These are phyloP conservation scores for Troides aeacus DNA, from an alignment of 2,888 invertebrate species.

Conservation along the genomic window DNA sequence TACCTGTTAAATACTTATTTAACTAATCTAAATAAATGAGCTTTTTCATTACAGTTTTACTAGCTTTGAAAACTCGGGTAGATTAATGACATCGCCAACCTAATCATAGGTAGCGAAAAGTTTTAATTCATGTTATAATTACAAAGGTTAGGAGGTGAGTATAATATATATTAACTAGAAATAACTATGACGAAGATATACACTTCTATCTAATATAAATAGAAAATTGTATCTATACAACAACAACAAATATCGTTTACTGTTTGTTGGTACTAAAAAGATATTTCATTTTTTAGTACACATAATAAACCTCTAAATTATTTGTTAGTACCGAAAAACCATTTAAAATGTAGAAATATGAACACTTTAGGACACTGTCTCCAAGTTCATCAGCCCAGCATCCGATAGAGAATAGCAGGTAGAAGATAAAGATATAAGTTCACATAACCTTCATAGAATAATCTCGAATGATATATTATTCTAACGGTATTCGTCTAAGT, in stretches of 20 bases:
- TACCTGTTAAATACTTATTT: too few relatives aligned
- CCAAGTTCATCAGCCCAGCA: too few relatives aligned
- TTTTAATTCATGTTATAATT: too few relatives aligned
- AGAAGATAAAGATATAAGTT: neutral
- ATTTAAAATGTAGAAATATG: neutral
- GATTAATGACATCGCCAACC: too few relatives aligned
- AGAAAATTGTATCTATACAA: neutral
- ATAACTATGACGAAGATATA: too few relatives aligned
- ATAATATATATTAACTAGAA: too few relatives aligned
- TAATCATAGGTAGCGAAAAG: too few relatives aligned
- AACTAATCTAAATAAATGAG: too few relatives aligned
- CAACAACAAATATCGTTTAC: neutral
- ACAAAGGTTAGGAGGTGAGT: too few relatives aligned
- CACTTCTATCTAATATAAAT: too few relatives aligned
- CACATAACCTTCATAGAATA: neutral
- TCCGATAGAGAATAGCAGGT: neutral
- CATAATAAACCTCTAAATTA: neutral
- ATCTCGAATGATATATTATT: neutral
- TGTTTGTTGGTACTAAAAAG: neutral
- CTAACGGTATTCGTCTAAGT: neutral
- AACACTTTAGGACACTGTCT: neutral
- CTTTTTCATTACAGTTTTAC: too few relatives aligned
- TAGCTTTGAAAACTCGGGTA: too few relatives aligned
- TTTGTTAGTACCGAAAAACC: neutral
- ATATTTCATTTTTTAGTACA: neutral